Base-by-base conservation (phyloP, 1,140 invertebrate genomes). In the Heliothis virescens region DNA sequence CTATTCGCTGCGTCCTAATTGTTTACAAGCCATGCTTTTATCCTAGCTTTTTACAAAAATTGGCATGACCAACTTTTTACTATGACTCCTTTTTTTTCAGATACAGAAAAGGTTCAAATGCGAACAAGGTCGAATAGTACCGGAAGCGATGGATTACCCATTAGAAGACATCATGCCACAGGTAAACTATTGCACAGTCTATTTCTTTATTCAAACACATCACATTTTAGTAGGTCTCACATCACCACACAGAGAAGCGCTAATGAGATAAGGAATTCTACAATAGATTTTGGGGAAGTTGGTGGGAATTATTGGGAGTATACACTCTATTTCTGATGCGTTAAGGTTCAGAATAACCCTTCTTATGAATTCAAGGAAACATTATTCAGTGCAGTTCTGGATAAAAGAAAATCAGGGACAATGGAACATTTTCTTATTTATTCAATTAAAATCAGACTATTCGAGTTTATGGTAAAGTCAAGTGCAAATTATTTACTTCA, bases 81-180 rank as follows among this genome's bases (percentile, higher is more conserved):
- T 26, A 10, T 67, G 48, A 65, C 15, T 41, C 2, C 15, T 21
- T n/a, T 52, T 29, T 76, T 92, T 93, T 12, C 89, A 95, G 95
- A 96, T 91, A 94, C 87, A 85, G 95, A 95, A 93, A 95, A 95
- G 82, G 94, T 96, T 84, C 95, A 95, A 86, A 92, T 96, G 87
- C 93, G 96, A 92, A 95, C 95, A 86, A 95, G 96, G 85, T 96
- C 96, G 77, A 96, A 96, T 85, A 95, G 94, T 89, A 95, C 95
- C 86, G 95, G 95, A 81, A 95, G 95, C 87, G 95, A 95, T 94
- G 95, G 95, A 90, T 91, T 95, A 90, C 93, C 95, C 72, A 95
- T 95, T 89, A 92, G 94, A 94, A 95, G 95, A 94, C 94, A 95
- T 93, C 94, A 95, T 92, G 94, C 94, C 91, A 91, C 95, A 95